Conservation (phyloP, 2,888 invertebrate genomes). For the Rhyacophila evoluta region DNA sequence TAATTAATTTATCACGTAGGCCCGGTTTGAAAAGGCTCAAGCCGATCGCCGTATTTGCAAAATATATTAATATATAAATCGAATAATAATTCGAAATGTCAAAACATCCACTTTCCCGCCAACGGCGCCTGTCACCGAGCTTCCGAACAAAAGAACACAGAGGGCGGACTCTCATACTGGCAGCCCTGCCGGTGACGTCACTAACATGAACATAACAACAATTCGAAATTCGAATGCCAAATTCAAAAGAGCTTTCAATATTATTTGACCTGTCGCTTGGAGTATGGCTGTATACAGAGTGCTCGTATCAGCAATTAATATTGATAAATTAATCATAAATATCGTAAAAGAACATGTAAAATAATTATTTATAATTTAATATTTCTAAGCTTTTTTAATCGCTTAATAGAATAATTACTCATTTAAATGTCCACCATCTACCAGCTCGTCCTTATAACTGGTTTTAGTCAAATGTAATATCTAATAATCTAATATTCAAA, state of each 20-base stretch:
- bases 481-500: too few relatives aligned
- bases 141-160: constrained; percentile 24
- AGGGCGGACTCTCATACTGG: constrained; percentile 18
- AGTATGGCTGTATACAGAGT: constrained; percentile 2
- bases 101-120: constrained; percentile 21
- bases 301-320: too few relatives aligned
- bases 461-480: too few relatives aligned
- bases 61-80: constrained; percentile 17
- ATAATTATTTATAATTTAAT: too few relatives aligned
- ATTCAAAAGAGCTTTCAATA: constrained; percentile 24
- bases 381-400: too few relatives aligned
- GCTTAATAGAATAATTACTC: too few relatives aligned
- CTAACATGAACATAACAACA: constrained; percentile 21
- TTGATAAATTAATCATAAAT: too few relatives aligned
- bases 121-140: constrained; percentile 24
- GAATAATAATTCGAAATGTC: constrained; percentile 24
- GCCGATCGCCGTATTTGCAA: not conserved
- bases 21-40: not conserved
- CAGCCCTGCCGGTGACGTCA: constrained; percentile 22
- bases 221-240: constrained; percentile 19
- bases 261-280: constrained; percentile 22
- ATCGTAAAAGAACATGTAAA: too few relatives aligned
- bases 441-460: too few relatives aligned
- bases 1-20: not conserved
- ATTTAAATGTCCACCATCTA: too few relatives aligned